These are phyloP conservation scores for Diorhabda sublineata DNA, from an alignment of 1,140 invertebrate genomes.

Conservation along the genomic window DNA sequence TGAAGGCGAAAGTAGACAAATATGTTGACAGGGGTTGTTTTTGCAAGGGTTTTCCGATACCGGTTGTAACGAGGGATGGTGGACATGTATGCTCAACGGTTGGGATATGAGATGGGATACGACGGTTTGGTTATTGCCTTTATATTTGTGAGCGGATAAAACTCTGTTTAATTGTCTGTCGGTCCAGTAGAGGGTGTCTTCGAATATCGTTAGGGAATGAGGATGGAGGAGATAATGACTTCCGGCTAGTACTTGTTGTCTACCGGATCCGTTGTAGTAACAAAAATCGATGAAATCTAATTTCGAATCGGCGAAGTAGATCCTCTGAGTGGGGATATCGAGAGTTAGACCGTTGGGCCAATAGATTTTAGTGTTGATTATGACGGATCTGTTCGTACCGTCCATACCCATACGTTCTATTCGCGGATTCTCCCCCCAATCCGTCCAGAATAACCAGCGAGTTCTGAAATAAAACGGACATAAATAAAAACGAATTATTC, in stretches of 20 bases:
- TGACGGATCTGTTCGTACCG: slow-evolving; percentile 76
- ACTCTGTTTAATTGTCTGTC: slow-evolving; percentile 88
- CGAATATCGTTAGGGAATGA: slow-evolving; percentile 88
- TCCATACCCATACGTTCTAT: slow-evolving; percentile 97
- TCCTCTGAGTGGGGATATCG: slow-evolving; percentile 86
- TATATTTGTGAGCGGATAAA: slow-evolving; percentile 85
- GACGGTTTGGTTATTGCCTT: slow-evolving; percentile 82
- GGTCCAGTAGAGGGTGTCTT: slow-evolving; percentile 95
- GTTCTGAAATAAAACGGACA: slow-evolving; percentile 48
- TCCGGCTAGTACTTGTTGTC: slow-evolving; percentile 81
- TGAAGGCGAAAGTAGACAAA: slow-evolving; percentile 84
- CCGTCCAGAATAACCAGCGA: slow-evolving; percentile 92
- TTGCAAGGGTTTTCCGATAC: slow-evolving; percentile 78
- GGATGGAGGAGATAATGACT: slow-evolving; percentile 93
- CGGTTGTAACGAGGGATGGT: slow-evolving; percentile 91
- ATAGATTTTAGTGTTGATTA: slow-evolving; percentile 95
- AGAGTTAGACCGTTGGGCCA: slow-evolving; percentile 97
- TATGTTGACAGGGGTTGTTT: slow-evolving; percentile 76
- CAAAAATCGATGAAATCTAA: slow-evolving; percentile 98
- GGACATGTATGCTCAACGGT: slow-evolving; percentile 89
- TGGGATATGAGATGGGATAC: slow-evolving; percentile 92
- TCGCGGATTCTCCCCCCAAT: slow-evolving; percentile 96
- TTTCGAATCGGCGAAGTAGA: slow-evolving; percentile 98
- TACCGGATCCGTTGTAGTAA: slow-evolving; percentile 89
- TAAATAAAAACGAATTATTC: neutral